Percentiles rank a stretch among this genome's conserved stretches.
phyloP scores from a whole-genome alignment of 2,888 invertebrate species.

The Orchestes rusci region DNA sequence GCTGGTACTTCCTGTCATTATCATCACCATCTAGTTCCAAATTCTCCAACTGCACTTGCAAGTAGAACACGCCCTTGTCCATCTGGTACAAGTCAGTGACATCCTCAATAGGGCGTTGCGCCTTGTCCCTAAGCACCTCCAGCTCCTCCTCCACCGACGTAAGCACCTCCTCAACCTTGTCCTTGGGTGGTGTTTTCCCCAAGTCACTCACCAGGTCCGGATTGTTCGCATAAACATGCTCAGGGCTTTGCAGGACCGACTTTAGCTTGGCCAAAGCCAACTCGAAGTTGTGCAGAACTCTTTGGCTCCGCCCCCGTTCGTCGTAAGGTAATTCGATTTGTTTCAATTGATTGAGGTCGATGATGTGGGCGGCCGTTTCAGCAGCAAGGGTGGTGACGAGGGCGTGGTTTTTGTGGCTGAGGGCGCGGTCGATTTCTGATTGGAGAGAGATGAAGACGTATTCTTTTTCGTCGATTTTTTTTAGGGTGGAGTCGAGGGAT shows the following conservation, averaged over 20 bases:
- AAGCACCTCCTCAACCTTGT: constrained; percentile 5
- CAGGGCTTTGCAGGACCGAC: constrained; percentile 7
- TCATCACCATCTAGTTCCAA: too few species aligned
- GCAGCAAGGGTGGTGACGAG: constrained; percentile 6
- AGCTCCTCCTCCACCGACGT: constrained; percentile 10
- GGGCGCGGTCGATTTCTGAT: constrained; percentile 14
- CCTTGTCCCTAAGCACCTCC: constrained; percentile 10
- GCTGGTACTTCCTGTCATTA: constrained; percentile 4
- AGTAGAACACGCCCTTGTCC: constrained; percentile 17
- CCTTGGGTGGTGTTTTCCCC: not conserved
- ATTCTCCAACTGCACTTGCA: constrained; percentile 14
- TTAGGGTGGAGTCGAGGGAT: too few species aligned
- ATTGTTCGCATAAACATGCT: not conserved
- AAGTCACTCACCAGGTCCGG: not conserved
- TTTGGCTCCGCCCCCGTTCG: constrained; percentile 10
- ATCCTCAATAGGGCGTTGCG: constrained; percentile 6
- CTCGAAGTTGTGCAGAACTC: constrained; percentile 18
- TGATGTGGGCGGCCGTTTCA: constrained; percentile 17
- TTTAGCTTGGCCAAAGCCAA: constrained; percentile 20
- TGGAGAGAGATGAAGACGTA: constrained; percentile 17
- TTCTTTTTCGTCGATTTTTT: constrained; percentile 21
- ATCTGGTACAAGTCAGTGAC: constrained; percentile 15
- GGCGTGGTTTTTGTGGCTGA: constrained; percentile 5
- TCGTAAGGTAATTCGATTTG: constrained; percentile 4
- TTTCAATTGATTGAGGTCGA: constrained; percentile 16